Percentiles rank a stretch among this genome's conserved stretches.
Evolutionary conservation across 2,888 invertebrate species (phyloP).

Genomic region (Mimumesa dahlbomi): DNA sequence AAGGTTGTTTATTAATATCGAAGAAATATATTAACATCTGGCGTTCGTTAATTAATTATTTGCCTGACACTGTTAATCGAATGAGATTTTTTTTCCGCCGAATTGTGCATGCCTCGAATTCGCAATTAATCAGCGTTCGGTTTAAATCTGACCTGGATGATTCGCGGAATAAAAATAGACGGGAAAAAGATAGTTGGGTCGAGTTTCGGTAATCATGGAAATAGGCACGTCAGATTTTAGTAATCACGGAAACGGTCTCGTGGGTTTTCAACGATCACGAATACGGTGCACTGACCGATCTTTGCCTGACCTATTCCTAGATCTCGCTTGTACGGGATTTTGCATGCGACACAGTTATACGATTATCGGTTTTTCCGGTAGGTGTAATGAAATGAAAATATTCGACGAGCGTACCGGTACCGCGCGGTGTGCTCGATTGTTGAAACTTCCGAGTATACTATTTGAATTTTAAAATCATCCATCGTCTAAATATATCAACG

Average conservation of each 20-base stretch:
- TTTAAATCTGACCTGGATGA: too few species aligned
- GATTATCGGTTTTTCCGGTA: slow-evolving; percentile 17
- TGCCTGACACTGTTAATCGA: too few species aligned
- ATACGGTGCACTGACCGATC: background rate
- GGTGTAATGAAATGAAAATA: slow-evolving; percentile 34
- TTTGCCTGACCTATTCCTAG: background rate
- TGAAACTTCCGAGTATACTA: slow-evolving; percentile 1
- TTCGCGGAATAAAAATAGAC: too few species aligned
- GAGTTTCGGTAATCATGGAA: background rate
- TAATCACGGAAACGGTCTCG: background rate
- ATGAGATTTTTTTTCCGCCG: too few species aligned
- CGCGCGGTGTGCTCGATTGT: background rate
- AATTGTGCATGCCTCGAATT: too few species aligned
- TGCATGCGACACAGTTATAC: background rate
- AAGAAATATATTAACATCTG: too few species aligned
- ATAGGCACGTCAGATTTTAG: background rate
- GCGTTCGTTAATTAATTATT: too few species aligned
- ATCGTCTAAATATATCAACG: slow-evolving; percentile 3
- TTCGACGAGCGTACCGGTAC: slow-evolving; percentile 3
- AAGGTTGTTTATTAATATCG: too few species aligned
- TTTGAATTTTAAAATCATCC: slow-evolving; percentile 11
- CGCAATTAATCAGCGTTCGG: too few species aligned
- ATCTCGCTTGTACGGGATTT: slow-evolving; percentile 6
- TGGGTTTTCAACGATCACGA: background rate
- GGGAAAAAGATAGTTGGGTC: background rate